Evolutionary conservation across 2,113 vertebrate species (phyloP).

Genomic region (Panthera leo): DNA sequence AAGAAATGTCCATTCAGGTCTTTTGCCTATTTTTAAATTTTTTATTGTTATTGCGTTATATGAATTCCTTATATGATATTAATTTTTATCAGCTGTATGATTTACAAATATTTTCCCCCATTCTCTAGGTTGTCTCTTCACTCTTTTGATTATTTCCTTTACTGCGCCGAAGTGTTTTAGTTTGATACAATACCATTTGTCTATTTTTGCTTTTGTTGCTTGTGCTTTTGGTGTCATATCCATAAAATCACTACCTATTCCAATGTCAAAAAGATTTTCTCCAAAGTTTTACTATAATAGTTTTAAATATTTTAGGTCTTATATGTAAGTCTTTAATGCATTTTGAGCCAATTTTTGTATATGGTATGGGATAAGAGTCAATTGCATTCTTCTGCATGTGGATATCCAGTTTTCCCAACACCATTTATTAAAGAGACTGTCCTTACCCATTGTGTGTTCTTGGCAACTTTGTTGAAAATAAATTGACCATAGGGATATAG

Average conservation of each 20-base stretch:
- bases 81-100: background rate
- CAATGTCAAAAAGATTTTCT: background rate
- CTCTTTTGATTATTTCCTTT: background rate
- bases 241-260: background rate
- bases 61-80: background rate
- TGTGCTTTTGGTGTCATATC: background rate
- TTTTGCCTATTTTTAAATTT: background rate
- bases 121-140: background rate
- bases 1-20: background rate
- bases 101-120: background rate
- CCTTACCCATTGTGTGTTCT: background rate
- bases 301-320: background rate
- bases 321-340: background rate
- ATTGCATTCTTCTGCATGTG: background rate
- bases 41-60: background rate
- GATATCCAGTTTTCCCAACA: background rate
- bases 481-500: background rate
- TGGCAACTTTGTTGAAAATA: background rate
- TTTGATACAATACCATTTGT: background rate
- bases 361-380: background rate
- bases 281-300: background rate
- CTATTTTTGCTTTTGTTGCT: background rate
- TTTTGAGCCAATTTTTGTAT: background rate
- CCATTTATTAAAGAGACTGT: background rate
- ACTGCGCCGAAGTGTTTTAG: background rate